Conservation (phyloP, 1,140 invertebrate genomes). For the Platyscapa corneri region DNA sequence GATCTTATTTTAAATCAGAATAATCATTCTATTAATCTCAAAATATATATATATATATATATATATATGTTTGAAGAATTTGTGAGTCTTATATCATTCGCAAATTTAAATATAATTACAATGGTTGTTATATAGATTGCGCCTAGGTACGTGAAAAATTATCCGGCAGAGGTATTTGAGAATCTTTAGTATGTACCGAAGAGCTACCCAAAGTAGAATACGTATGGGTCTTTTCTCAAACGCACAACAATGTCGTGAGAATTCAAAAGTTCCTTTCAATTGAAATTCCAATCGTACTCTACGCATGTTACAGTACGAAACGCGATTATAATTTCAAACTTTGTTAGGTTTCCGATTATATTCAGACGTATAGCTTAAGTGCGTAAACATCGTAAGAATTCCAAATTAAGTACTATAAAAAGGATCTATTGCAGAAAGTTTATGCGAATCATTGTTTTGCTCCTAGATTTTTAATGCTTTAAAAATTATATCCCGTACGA, state of each 20-base stretch:
- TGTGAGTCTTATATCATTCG: slow-evolving; percentile 26
- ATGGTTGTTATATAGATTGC: background rate
- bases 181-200: slow-evolving; percentile 45
- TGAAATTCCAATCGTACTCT: slow-evolving; percentile 41
- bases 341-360: slow-evolving; percentile 23
- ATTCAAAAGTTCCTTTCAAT: slow-evolving; percentile 37
- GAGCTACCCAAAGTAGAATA: slow-evolving; percentile 11
- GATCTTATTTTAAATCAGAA: slow-evolving; percentile 22
- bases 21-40: background rate
- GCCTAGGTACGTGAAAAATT: slow-evolving; percentile 8
- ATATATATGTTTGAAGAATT: background rate
- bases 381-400: background rate
- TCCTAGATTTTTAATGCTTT: too few relatives aligned
- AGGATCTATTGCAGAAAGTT: background rate
- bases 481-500: too few relatives aligned
- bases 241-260: slow-evolving; percentile 43
- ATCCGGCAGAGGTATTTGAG: background rate
- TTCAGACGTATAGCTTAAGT: background rate
- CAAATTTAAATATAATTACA: slow-evolving; percentile 29
- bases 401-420: background rate
- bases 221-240: slow-evolving; percentile 2
- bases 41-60: too few relatives aligned
- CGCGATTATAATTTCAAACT: slow-evolving; percentile 33
- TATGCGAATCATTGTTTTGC: too few relatives aligned
- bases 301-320: slow-evolving; percentile 1